A percentile compares a stretch with the other conserved stretches of the same genome.
Evolutionary conservation across 2,888 invertebrate species (phyloP).

Genomic region (Hyalella azteca): DNA sequence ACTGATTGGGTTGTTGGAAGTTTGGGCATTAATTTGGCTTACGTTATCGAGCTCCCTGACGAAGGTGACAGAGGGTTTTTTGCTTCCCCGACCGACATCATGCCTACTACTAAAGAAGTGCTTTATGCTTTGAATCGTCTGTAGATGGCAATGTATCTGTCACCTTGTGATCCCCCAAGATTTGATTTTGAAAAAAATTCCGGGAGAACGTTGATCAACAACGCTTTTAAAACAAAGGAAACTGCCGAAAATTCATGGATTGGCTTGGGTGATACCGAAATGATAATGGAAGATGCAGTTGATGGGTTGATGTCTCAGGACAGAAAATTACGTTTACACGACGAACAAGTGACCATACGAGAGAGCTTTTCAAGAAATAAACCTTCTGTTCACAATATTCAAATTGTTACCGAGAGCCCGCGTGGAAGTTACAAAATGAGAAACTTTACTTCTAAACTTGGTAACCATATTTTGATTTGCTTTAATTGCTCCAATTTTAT

Average conservation of each 20-base stretch:
- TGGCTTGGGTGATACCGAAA: too few relatives aligned
- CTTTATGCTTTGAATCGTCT: neutral
- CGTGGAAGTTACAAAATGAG: neutral
- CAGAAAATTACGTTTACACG: neutral
- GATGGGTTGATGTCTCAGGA: neutral
- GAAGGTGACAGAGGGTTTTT: constrained; percentile 29
- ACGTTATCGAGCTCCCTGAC: constrained; percentile 35
- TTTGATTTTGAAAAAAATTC: neutral
- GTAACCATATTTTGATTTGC: constrained; percentile 29
- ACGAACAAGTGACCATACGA: neutral
- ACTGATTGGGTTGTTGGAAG: constrained; percentile 40
- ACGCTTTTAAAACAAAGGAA: too few relatives aligned
- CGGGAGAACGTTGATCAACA: neutral
- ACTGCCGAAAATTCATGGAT: too few relatives aligned
- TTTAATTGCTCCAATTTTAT: constrained; percentile 17
- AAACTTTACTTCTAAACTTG: constrained; percentile 30
- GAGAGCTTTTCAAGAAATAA: neutral
- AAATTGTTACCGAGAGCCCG: neutral
- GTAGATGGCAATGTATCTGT: neutral
- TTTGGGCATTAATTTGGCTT: constrained; percentile 39
- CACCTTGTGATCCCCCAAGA: neutral
- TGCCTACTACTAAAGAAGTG: constrained; percentile 18
- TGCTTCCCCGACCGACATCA: neutral
- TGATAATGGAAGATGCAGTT: constrained; percentile 6
- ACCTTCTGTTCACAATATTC: constrained; percentile 22